Base-by-base conservation (phyloP, 2,113 vertebrate genomes). In the Leptocoma aspasia region DNA sequence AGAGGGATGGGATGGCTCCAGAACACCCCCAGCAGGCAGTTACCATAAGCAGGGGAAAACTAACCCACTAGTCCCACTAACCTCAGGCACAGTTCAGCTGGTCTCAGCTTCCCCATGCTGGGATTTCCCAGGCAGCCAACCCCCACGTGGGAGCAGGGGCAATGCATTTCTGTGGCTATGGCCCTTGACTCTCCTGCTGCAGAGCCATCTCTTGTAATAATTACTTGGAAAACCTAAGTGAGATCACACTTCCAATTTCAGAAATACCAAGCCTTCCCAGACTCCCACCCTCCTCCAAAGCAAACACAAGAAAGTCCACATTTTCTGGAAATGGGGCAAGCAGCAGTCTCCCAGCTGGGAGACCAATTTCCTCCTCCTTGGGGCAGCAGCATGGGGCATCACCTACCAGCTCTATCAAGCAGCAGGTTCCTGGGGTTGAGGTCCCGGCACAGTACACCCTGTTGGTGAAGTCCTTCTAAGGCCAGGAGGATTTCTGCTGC, bases 391-490 rank as follows among this genome's bases (percentile, higher is more conserved):
- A 35, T 31, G 14, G 11, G 65, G 33, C 44, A 42, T 44, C 41
- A 89, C 97, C 72, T 96, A 99, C 99, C 99, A 1, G 98, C 98
- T 91, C 97, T 97, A 78, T 98, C 99, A 63, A 99, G 98, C n/a
- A 99, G 98, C 90, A 99, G 93, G 82, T 99, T 99, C 94, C 98
- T 98, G n/a, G 99, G 99, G 91, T 99, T 99, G 90, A 99, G 99
- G 87, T 99, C 99, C 56, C 98, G 98, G 97, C 99, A 99, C 82
- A 99, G 75, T n/a, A 99, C 96, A 37, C 99, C 99, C 94, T 99
- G 99, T 89, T 99, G 97, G 66, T 99, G 99, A 81, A 99, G 98
- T 30, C 98, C 99, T 86, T 99, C 99, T 83, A 99, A 96, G 12
- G 99, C 99, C 96, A 99, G 86, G 41, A 99, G 97, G 31, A 98